Evolutionary conservation across 1,140 invertebrate genomes (phyloP).

Genomic region (Drosophila setifemur): DNA sequence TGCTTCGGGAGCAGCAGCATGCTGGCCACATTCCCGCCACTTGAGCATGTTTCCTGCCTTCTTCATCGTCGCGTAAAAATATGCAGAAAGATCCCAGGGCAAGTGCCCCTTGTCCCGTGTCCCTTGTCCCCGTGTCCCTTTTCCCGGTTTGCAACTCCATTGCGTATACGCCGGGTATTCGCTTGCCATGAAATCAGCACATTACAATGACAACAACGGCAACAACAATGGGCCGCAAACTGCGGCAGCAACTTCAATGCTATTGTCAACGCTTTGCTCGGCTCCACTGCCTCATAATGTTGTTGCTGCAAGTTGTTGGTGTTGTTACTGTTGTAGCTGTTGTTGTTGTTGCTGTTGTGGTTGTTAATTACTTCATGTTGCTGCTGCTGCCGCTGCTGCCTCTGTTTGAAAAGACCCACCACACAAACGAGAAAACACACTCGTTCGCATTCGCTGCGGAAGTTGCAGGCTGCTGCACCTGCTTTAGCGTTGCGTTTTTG

Average conservation of each 20-base stretch:
- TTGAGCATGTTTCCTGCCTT: constrained; percentile 75
- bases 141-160: too few relatives aligned
- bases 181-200: constrained; percentile 64
- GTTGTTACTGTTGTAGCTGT: constrained; percentile 39
- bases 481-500: constrained; percentile 75
- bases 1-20: constrained; percentile 38
- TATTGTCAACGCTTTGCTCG: constrained; percentile 76
- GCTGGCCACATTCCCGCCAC: constrained; percentile 68
- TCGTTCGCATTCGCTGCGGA: constrained; percentile 64
- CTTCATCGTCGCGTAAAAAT: constrained; percentile 26
- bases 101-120: constrained; percentile 4
- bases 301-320: constrained; percentile 13
- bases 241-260: constrained; percentile 62
- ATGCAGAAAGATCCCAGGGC: constrained; percentile 40
- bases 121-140: neutral
- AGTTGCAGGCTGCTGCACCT: constrained; percentile 77
- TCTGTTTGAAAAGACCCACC: constrained; percentile 60
- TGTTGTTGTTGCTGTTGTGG: constrained; percentile 52
- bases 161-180: constrained; percentile 68
- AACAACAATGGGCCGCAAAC: constrained; percentile 25
- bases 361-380: constrained; percentile 79
- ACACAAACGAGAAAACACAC: constrained; percentile 31
- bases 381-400: constrained; percentile 42
- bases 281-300: constrained; percentile 42
- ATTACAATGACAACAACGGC: constrained; percentile 56